Evolutionary conservation across 2,888 invertebrate species (phyloP).

Genomic region (Eledona agricola): DNA sequence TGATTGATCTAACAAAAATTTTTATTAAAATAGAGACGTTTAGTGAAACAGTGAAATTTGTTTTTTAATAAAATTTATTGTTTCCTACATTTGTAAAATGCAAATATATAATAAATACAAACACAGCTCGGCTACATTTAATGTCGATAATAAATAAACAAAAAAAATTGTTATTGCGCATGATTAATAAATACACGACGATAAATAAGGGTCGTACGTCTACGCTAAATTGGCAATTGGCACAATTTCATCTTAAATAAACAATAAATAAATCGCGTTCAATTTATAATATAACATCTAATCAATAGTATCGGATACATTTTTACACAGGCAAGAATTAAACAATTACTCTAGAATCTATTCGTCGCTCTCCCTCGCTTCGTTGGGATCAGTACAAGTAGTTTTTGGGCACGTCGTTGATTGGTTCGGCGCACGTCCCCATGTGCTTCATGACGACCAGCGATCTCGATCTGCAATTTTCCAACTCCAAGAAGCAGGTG

Average conservation of each 20-base stretch:
- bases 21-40: too few relatives aligned
- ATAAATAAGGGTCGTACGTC: conserved; percentile 16
- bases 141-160: conserved; percentile 36
- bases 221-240: conserved; percentile 41
- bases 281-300: conserved; percentile 12
- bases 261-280: conserved; percentile 29
- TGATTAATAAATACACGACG: conserved; percentile 27
- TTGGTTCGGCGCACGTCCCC: conserved; percentile 86
- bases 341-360: conserved; percentile 21
- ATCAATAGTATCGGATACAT: conserved; percentile 14
- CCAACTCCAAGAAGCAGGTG: conserved; percentile 89
- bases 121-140: conserved; percentile 41
- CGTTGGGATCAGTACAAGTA: conserved; percentile 75
- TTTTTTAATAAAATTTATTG: conserved; percentile 23
- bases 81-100: conserved; percentile 28
- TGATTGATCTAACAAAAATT: too few relatives aligned
- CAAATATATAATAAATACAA: conserved; percentile 32
- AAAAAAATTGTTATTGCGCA: conserved; percentile 15
- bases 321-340: conserved; percentile 37
- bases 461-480: conserved; percentile 86
- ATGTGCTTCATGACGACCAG: conserved; percentile 80
- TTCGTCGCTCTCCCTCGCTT: conserved; percentile 3
- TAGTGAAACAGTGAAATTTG: conserved; percentile 5
- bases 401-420: conserved; percentile 85
- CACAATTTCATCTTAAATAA: conserved; percentile 39